Conservation (phyloP, 2,113 vertebrate genomes). For the Heloderma charlesbogerti region DNA sequence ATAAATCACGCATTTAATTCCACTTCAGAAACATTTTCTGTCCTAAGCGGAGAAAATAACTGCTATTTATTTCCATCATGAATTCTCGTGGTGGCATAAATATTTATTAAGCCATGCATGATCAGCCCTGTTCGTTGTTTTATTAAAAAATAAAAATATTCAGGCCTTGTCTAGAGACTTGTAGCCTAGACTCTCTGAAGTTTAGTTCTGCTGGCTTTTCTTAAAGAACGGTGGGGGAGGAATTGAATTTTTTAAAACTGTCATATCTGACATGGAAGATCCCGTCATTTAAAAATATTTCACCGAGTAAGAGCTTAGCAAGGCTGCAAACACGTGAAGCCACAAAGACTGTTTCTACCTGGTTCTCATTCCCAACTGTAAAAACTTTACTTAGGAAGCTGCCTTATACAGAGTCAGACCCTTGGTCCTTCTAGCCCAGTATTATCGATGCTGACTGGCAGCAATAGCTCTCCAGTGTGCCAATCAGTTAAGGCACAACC, state of each 20-base stretch:
- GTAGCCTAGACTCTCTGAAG: not conserved
- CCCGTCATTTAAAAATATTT: not conserved
- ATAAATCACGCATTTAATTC: constrained; percentile 51
- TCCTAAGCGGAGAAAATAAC: constrained; percentile 44
- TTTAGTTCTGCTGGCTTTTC: not conserved
- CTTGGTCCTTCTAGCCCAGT: no score
- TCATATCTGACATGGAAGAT: not conserved
- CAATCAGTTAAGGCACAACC: no score
- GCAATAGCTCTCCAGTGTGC: no score
- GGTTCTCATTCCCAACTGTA: no score
- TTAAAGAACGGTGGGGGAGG: not conserved
- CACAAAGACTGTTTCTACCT: not conserved
- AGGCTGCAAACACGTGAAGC: no score
- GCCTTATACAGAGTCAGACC: no score
- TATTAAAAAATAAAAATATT: not conserved
- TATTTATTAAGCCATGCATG: constrained; percentile 33
- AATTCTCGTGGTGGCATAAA: constrained; percentile 38
- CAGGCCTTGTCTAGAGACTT: not conserved
- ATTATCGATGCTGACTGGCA: no score
- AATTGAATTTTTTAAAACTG: not conserved
- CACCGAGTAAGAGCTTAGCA: not conserved
- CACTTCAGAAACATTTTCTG: constrained; percentile 51
- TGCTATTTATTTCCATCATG: constrained; percentile 45
- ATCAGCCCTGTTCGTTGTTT: constrained; percentile 10
- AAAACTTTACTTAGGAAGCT: no score